Percentiles rank a stretch among this genome's conserved stretches.
These are phyloP conservation scores for Trichechus manatus DNA, from an alignment of 2,113 vertebrate species.

Conservation along the genomic window DNA sequence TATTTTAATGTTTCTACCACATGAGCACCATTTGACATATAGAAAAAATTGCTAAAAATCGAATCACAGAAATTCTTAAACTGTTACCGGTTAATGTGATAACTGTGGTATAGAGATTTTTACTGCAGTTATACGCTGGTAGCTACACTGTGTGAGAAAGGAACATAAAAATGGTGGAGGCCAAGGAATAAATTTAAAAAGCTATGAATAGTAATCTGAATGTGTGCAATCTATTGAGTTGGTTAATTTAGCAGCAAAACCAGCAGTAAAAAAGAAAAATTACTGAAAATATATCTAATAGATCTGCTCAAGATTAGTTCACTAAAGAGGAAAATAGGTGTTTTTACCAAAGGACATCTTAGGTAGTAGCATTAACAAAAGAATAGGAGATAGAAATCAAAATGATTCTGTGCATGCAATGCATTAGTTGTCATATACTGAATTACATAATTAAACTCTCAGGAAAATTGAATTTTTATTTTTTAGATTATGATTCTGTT, in stretches of 20 bases:
- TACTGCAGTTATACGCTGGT: background rate
- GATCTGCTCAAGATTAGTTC: conserved; percentile 36
- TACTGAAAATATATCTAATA: background rate
- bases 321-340: background rate
- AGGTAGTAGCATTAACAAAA: background rate
- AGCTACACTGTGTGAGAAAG: background rate
- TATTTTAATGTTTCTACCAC: conserved; percentile 4
- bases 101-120: background rate
- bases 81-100: background rate
- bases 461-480: background rate
- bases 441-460: background rate
- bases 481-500: background rate
- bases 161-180: background rate
- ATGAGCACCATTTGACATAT: background rate
- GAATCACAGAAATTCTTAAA: conserved; percentile 22
- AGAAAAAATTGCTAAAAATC: background rate
- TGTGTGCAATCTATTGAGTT: background rate
- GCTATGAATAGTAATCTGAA: background rate
- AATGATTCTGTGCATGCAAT: background rate
- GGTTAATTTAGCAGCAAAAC: conserved; percentile 53
- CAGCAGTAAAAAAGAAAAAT: conserved; percentile 33
- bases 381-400: background rate
- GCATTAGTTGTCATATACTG: background rate
- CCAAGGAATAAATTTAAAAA: conserved; percentile 1
- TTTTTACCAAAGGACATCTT: conserved; percentile 16